Conservation (phyloP, 2,888 invertebrate species). For the Calameuta filiformis region DNA sequence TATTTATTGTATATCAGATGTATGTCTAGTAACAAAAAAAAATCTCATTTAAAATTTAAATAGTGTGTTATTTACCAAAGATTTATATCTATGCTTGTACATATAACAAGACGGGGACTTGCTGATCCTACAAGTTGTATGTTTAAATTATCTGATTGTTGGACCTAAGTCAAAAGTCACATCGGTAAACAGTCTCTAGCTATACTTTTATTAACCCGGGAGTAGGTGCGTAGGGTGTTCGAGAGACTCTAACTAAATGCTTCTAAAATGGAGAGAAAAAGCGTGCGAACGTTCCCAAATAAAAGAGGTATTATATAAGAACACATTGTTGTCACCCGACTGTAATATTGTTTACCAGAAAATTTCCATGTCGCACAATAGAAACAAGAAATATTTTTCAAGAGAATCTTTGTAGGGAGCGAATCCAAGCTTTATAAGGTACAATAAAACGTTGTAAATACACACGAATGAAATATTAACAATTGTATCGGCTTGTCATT, state of each 20-base stretch:
- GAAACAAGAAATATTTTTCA: not conserved
- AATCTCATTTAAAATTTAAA: not conserved
- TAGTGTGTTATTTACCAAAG: not conserved
- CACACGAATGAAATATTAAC: not conserved
- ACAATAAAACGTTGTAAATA: not conserved
- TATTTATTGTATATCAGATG: not conserved
- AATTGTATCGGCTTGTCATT: not conserved
- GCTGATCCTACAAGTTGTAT: not conserved
- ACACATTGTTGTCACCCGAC: not conserved
- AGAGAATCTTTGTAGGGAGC: not conserved
- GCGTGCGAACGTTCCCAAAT: no score
- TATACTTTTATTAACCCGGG: not conserved
- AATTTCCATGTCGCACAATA: not conserved
- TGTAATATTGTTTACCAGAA: not conserved
- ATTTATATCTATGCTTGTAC: not conserved
- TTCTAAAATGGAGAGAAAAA: no score
- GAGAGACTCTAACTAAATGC: no score
- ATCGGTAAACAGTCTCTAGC: not conserved
- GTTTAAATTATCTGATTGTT: not conserved
- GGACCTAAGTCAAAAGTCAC: not conserved
- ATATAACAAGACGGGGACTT: not conserved
- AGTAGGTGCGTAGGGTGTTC: no score
- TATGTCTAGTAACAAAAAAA: not conserved
- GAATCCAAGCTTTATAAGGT: not conserved
- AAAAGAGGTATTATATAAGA: not conserved